A percentile compares a stretch with the other conserved stretches of the same genome.
These are phyloP conservation scores for Tinea trinotella DNA, from an alignment of 2,888 invertebrate genomes.

Conservation along the genomic window DNA sequence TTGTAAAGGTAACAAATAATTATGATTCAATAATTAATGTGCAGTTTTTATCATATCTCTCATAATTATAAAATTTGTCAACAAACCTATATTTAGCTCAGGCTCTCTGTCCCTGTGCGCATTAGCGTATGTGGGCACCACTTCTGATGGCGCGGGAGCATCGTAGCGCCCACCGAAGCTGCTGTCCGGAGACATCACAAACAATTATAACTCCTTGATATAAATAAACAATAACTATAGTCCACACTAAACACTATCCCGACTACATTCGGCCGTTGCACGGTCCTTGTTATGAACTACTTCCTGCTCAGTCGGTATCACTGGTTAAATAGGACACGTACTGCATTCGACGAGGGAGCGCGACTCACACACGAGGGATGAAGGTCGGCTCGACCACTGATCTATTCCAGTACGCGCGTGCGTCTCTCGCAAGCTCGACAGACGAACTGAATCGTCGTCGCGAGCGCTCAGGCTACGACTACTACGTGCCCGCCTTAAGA, in stretches of 20 bases:
- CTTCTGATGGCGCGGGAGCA: constrained; percentile 59
- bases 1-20: no score
- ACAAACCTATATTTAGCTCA: constrained; percentile 79
- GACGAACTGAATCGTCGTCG: constrained; percentile 67
- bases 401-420: constrained; percentile 56
- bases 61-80: constrained; percentile 17
- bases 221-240: constrained; percentile 56
- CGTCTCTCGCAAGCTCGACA: constrained; percentile 70
- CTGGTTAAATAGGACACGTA: constrained; percentile 51
- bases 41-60: no score
- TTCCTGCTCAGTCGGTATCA: constrained; percentile 38
- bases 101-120: constrained; percentile 73
- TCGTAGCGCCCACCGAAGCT: constrained; percentile 70
- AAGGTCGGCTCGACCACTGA: constrained; percentile 43
- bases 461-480: constrained; percentile 55
- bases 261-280: constrained; percentile 27
- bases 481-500: constrained; percentile 64
- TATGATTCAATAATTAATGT: no score
- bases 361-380: constrained; percentile 57
- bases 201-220: constrained; percentile 35
- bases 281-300: constrained; percentile 33
- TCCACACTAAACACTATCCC: constrained; percentile 43
- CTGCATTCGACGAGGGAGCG: constrained; percentile 47
- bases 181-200: constrained; percentile 80
- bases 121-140: constrained; percentile 32